Evolutionary conservation across 2,888 invertebrate species (phyloP).

Genomic region (Crepidodera aurea): DNA sequence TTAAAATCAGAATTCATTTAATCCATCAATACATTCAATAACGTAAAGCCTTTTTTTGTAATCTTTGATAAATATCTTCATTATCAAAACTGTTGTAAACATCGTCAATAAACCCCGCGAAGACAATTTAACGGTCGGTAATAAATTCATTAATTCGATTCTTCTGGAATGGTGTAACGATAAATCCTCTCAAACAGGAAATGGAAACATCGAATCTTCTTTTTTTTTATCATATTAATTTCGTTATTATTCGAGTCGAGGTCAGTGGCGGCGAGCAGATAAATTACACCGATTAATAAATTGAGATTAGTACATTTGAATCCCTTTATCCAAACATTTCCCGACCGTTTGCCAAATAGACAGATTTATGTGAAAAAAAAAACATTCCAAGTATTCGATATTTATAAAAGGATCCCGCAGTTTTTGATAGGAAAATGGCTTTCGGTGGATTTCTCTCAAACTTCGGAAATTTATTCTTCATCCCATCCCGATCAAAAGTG

Average conservation of each 20-base stretch:
- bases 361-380: no score
- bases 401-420: no score
- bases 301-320: no score
- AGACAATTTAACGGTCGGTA: constrained; percentile 29
- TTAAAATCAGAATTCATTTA: no score
- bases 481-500: no score
- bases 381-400: no score
- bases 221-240: constrained; percentile 11
- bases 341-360: no score
- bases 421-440: no score
- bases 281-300: not conserved
- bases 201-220: constrained; percentile 9
- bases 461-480: no score
- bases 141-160: constrained; percentile 36
- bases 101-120: constrained; percentile 27
- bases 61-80: constrained; percentile 10
- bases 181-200: constrained; percentile 23
- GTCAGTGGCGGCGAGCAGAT: not conserved
- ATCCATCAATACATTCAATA: constrained; percentile 3
- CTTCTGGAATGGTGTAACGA: constrained; percentile 19
- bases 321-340: no score
- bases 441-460: no score
- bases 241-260: not conserved
- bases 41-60: not conserved
- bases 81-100: constrained; percentile 26